phyloP scores from a whole-genome alignment of 2,888 invertebrate species.

The Lithophane leautieri region DNA sequence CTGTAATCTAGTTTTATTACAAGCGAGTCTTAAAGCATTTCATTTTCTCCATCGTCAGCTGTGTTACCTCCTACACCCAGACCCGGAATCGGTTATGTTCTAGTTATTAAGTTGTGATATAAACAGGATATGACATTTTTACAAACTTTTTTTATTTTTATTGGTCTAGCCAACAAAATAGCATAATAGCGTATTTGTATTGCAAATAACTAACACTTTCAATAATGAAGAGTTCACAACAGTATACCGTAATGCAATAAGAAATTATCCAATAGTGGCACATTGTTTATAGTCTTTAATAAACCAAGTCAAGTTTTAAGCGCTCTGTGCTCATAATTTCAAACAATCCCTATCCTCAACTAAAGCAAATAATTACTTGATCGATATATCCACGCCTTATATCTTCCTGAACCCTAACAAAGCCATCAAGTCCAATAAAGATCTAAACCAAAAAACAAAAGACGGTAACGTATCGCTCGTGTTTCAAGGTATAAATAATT shows the following conservation, averaged over 20 bases:
- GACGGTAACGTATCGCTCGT: conserved; percentile 38
- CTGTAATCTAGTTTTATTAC: conserved; percentile 41
- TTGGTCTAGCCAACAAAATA: neutral
- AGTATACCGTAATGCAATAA: neutral
- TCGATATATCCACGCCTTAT: conserved; percentile 3
- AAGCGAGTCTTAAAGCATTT: conserved; percentile 27
- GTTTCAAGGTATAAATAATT: conserved; percentile 57
- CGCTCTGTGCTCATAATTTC: neutral
- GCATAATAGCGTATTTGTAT: no score
- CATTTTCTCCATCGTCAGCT: conserved; percentile 16
- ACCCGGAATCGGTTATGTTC: neutral
- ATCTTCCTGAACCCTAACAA: conserved; percentile 25
- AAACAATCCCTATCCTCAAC: neutral
- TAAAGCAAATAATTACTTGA: conserved; percentile 24
- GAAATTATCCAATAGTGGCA: neutral
- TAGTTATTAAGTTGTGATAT: neutral
- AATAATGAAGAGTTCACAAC: no score
- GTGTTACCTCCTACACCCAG: conserved; percentile 1
- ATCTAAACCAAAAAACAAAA: conserved; percentile 49
- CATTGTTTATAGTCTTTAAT: neutral
- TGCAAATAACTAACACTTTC: no score
- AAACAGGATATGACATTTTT: neutral
- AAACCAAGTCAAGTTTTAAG: neutral
- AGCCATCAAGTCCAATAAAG: conserved; percentile 35
- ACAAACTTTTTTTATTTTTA: neutral